Percentiles rank a stretch among this genome's conserved stretches.
phyloP scores from a whole-genome alignment of 2,888 invertebrate genomes.

The Choreutis nemorana region DNA sequence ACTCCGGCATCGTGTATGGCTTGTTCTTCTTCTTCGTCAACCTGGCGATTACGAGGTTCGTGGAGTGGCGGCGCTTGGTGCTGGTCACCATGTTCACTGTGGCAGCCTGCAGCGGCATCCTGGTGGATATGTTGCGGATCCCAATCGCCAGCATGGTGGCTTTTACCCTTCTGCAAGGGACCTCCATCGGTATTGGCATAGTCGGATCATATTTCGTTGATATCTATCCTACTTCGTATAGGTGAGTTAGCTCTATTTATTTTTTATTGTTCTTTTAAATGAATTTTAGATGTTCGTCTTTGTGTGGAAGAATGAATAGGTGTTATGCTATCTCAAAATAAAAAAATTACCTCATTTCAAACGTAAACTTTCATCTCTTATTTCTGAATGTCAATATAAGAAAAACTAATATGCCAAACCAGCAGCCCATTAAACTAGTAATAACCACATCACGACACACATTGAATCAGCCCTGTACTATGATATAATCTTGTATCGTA shows the following conservation, averaged over 20 bases:
- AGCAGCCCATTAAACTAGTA: no score
- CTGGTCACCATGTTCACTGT: constrained; percentile 41
- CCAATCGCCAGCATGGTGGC: constrained; percentile 26
- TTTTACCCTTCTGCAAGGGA: constrained; percentile 27
- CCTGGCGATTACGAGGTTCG: constrained; percentile 40
- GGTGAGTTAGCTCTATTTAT: constrained; percentile 18
- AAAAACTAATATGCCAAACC: no score
- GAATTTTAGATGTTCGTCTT: no score
- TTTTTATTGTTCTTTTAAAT: neutral
- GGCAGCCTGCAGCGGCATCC: constrained; percentile 55
- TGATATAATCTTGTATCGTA: no score
- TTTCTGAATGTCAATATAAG: no score
- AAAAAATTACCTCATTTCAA: neutral
- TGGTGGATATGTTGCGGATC: constrained; percentile 46
- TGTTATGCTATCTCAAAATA: neutral
- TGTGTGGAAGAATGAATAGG: neutral
- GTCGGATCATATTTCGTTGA: constrained; percentile 32
- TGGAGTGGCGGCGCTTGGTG: constrained; percentile 51
- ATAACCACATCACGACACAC: no score
- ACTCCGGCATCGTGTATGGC: constrained; percentile 68
- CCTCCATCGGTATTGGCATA: constrained; percentile 24
- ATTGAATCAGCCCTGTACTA: no score
- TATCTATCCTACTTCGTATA: constrained; percentile 32
- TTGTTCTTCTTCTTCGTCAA: constrained; percentile 62
- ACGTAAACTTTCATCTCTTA: neutral